Base-by-base conservation (phyloP, 1,140 invertebrate genomes). In the Odontomachus brunneus region DNA sequence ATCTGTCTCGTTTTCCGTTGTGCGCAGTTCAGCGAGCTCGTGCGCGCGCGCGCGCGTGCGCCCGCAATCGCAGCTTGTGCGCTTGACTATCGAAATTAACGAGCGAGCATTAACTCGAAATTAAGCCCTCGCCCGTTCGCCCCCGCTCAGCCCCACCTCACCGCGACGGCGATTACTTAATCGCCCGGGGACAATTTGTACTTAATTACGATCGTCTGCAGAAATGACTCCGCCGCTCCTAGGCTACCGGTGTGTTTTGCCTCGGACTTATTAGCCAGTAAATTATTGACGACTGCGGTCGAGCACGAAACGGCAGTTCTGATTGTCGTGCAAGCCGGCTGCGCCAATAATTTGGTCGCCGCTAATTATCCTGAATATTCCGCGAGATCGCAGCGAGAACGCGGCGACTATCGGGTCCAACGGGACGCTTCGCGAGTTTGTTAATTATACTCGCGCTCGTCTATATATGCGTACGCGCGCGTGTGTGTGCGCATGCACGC, bases 351-450 rank as follows among this genome's bases (percentile, higher is more conserved):
- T 78, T 78, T 48, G 51, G 65, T 65, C 48, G n/a, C 19, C 65
- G 75, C 51, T 80, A 80, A 80, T 80, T 80, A 80, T 71, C 17
- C 65, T 44, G 51, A 71, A 80, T 80, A 71, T 71, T 69, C 53
- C 65, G 53, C 53, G 75, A 29, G 44, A 80, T 67, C 65, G 51
- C 49, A 26, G 33, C 15, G 19, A 66, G 29, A 55, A 55, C 62
- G 33, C 49, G 24, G 33, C 33, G 17, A 44, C 75, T 59, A 71
- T 80, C 51, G 75, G 69, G 63, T 57, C 29, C 22, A 55, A 57
- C 75, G 65, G 53, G 75, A 80, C 51, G 66, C 53, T 80, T 71
- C 75, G 75, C 75, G 75, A 69, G 75, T 80, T 69, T 51, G 65
- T 80, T 80, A 80, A 80, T 80, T 69, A 80, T 80, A 69, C 49